These are phyloP conservation scores for Megaleporinus macrocephalus DNA, from an alignment of 2,113 vertebrate genomes.

Conservation along the genomic window DNA sequence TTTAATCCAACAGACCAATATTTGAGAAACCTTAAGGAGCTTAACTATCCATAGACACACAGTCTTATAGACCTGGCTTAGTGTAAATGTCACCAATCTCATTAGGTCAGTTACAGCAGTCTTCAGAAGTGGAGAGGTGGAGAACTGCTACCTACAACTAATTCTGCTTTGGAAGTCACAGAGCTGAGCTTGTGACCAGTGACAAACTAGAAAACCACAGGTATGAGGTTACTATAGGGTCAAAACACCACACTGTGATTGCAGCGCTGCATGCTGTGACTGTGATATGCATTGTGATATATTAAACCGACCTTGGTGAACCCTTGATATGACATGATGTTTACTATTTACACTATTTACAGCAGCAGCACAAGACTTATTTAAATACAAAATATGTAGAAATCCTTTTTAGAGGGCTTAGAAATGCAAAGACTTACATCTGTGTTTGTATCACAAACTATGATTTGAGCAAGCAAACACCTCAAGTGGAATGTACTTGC, in stretches of 20 bases:
- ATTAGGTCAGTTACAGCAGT: slow-evolving; percentile 57
- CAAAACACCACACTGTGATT: neutral
- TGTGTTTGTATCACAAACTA: too few relatives aligned
- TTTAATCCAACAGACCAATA: slow-evolving; percentile 63
- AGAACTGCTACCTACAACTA: neutral
- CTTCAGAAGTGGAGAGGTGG: neutral
- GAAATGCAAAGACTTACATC: too few relatives aligned
- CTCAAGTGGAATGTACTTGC: too few relatives aligned
- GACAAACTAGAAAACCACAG: neutral
- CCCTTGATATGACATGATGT: neutral
- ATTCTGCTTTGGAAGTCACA: neutral
- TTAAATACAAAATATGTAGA: too few relatives aligned
- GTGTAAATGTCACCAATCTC: slow-evolving; percentile 64
- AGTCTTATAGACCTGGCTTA: slow-evolving; percentile 60
- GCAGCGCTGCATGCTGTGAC: neutral
- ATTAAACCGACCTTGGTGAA: neutral
- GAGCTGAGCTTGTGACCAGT: neutral
- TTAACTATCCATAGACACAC: slow-evolving; percentile 62
- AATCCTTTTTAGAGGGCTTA: too few relatives aligned
- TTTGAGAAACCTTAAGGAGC: slow-evolving; percentile 70
- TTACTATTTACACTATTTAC: too few relatives aligned
- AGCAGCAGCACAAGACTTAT: too few relatives aligned
- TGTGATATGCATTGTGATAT: neutral
- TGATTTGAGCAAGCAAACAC: too few relatives aligned
- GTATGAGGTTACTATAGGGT: too few relatives aligned